Evolutionary conservation across 1,140 invertebrate genomes (phyloP), one percentile per base, ranked within the genome.

Genomic region (Ips typographus): DNA sequence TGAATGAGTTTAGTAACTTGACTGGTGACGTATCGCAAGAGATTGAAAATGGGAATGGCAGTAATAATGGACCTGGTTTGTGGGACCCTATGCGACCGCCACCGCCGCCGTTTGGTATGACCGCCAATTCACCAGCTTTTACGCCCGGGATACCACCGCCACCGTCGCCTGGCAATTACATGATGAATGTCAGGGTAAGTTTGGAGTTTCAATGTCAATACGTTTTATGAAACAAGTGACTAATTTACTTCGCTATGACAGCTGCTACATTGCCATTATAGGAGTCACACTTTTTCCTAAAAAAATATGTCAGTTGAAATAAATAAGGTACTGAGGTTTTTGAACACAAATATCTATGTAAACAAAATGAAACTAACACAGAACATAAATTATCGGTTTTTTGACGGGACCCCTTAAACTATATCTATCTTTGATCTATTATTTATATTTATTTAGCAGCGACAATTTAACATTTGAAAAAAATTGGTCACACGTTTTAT

Each of bases 1-100:
- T 71, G 38, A 57, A 68, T 40, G 71, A 71, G 41, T 72, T 68
- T 22, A 52, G 51, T 56, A 73, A 73, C 42, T 53, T 70, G 47
- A 66, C 71, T 7, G 40, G 39, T 8, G 70, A 72, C 39, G 39
- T 66, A 51, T 57, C 51, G 51, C 37, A 22, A 51, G 57, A 51
- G 36, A 42, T 3, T 4, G 36, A 55, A 4, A 41, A 65, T 55
- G 36, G 42, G 4, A 7, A 22, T 6, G 4, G 8, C 7, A n/a
- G 38, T 43, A 65, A 65, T 39, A 22, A 68, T 41, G 22, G 8
- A 5, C 44, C 40, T 5, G 53, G 38, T 40, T 6, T 53, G 39
- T 68, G 65, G 65, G 49, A 6, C 3, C 49, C 65, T 40, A 38
- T 49, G 5, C 55, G n/a, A 37, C 49, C 52, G 7, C 68, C 57